Evolutionary conservation across 2,797 vertebrate species (phyloP), one percentile per base, ranked within the genome.

Genomic region (Pogonophryne albipinna): DNA sequence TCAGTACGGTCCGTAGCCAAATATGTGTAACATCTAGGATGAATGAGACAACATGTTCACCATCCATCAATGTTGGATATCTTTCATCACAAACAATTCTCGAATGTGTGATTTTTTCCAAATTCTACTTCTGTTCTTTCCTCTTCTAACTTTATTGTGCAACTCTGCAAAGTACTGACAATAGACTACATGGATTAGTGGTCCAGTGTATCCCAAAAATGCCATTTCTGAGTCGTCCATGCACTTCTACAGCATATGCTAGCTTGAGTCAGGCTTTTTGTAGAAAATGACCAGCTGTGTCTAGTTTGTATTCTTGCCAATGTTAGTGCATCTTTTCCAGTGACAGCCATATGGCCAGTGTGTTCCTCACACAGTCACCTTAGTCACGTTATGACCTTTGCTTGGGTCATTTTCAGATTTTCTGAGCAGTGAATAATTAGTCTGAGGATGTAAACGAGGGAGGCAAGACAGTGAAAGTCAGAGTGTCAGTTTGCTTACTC

Each of bases 301-400:
- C 61, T 79, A 34, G 46, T 83, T 76, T 86, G 79, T 72, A 27
- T 78, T 73, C 72, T 74, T 74, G 85, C 85, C 85, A 84, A 57
- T 63, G 61, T 84, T 70, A 76, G 20, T 59, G 71, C 76, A 72
- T 69, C 75, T 72, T 68, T 83, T 72, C 67, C 69, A n/a, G 45
- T 88, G 85, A 88, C 88, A 80, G 82, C 89, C 90, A 91, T 90
- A 88, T 92, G 91, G 88, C 68, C 70, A 31, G 27, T 66, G 82
- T 79, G 76, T 86, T 82, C 56, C 23, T 85, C 73, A 66, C 71
- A 66, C n/a, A 47, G 67, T 74, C 75, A 79, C 84, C 82, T 92
- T 77, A 82, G 85, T 74, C 79, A 69, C 69, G 27, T 57, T 31
- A 64, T 84, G 83, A 89, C 86, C 85, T 89, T 78, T 74, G 20